Evolutionary conservation across 2,113 vertebrate species (phyloP).

Genomic region (Thymallus thymallus): DNA sequence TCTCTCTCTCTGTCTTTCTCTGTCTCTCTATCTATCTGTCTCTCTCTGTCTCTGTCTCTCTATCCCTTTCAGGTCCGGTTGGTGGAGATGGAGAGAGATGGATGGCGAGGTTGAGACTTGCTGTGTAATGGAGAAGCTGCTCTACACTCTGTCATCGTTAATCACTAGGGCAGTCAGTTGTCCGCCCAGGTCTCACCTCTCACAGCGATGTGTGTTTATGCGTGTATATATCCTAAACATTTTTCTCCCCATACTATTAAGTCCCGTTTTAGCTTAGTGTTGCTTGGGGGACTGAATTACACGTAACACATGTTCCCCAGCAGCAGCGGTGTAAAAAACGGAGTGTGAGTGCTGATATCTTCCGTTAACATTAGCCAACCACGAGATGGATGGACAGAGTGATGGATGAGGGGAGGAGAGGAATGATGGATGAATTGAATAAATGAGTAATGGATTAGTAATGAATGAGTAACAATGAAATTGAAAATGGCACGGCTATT

Average conservation of each 20-base stretch:
- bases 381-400: constrained; percentile 36
- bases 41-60: background rate
- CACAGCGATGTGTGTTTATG: constrained; percentile 5
- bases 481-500: constrained; percentile 42
- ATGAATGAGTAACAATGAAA: constrained; percentile 45
- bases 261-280: background rate
- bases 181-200: constrained; percentile 42
- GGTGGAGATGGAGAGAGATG: constrained; percentile 45
- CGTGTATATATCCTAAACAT: background rate
- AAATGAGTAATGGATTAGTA: constrained; percentile 40
- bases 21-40: background rate
- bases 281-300: background rate
- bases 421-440: constrained; percentile 47
- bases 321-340: background rate
- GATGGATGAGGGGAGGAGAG: constrained; percentile 44
- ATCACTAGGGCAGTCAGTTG: constrained; percentile 52
- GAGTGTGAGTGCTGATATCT: constrained; percentile 40
- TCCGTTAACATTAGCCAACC: constrained; percentile 29
- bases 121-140: constrained; percentile 57
- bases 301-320: background rate
- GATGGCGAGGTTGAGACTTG: constrained; percentile 53
- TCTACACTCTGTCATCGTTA: constrained; percentile 41
- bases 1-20: background rate
- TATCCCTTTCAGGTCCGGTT: constrained; percentile 17
- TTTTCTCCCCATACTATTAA: background rate